phyloP scores from a whole-genome alignment of 2,797 vertebrate genomes.

The Anisognathus igniventris region DNA sequence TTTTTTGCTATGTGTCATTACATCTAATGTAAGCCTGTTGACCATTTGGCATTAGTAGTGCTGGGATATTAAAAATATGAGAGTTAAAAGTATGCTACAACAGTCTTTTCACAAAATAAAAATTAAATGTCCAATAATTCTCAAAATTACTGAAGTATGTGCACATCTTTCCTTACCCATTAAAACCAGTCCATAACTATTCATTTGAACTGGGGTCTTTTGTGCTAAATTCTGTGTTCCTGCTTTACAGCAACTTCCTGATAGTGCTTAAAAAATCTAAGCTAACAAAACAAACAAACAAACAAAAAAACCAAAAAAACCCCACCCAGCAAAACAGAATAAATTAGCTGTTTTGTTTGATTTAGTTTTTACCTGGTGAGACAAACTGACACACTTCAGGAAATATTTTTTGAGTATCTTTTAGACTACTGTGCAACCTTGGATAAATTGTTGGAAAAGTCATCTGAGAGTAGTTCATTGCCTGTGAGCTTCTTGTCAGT shows the following conservation, averaged over 20 bases:
- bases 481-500: not conserved
- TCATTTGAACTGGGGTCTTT: not conserved
- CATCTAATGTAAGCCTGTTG: not conserved
- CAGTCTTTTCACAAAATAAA: not conserved
- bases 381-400: not conserved
- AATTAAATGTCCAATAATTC: not conserved
- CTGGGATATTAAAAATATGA: not conserved
- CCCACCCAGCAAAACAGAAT: not conserved
- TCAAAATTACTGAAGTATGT: not conserved
- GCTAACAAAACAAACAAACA: not conserved
- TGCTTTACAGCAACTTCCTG: not conserved
- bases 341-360: not conserved
- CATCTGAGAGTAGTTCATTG: not conserved
- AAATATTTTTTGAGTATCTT: not conserved
- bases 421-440: not conserved
- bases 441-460: not conserved
- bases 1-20: not conserved
- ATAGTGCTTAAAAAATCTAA: not conserved
- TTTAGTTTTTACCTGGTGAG: not conserved
- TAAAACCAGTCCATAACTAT: not conserved
- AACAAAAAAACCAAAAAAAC: not conserved
- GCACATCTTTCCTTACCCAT: not conserved
- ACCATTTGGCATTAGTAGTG: not conserved
- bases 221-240: not conserved
- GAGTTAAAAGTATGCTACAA: not conserved